Base-by-base conservation (phyloP, 2,113 vertebrate species). In the Clarias batrachus region DNA sequence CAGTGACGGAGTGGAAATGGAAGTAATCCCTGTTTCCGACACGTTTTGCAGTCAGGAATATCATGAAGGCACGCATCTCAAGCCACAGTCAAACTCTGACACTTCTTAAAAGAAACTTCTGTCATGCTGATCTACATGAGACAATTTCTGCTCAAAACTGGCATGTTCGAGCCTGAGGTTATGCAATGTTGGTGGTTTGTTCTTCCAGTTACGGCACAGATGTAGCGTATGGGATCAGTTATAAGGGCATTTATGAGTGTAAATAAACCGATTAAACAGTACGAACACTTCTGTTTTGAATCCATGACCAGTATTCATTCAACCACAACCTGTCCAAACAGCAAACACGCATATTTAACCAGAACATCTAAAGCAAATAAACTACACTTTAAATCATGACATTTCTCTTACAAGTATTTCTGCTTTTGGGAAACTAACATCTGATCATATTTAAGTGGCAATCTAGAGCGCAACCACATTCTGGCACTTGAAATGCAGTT, bases 111-210 rank as follows among this genome's bases (percentile, higher is more conserved):
- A 83, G 30, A 60, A 60, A 79, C 52, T 59, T 3, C 3, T 37
- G 70, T 71, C 23, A 57, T 83, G 63, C n/a, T 70, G 25, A 17
- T 82, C 7, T 30, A 65, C 25, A 83, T 10, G 10, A 16, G 21
- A 27, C 16, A 13, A 80, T 80, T 80, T 59, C 27, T 80, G 23
- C 77, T 80, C 12, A 27, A 59, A 80, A 21, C 27, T 33, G 77
- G 56, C 56, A 60, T 23, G 27, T 80, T 33, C 41, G 25, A 33
- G 30, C 1, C 27, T 30, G 33, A 56, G 27, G 79, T 89, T 85
- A 81, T 71, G 74, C 84, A 87, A 66, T 86, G 17, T 90, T 88
- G 81, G 57, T 83, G 48, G 78, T 80, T 86, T 88, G 41, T 82
- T 71, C 76, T 41, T 52, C 9, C 65, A 77, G 37, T 33, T 74